A percentile compares a stretch with the other conserved stretches of the same genome.
These are phyloP conservation scores for Andrena chrysosceles DNA, from an alignment of 2,888 invertebrate species.

Conservation along the genomic window DNA sequence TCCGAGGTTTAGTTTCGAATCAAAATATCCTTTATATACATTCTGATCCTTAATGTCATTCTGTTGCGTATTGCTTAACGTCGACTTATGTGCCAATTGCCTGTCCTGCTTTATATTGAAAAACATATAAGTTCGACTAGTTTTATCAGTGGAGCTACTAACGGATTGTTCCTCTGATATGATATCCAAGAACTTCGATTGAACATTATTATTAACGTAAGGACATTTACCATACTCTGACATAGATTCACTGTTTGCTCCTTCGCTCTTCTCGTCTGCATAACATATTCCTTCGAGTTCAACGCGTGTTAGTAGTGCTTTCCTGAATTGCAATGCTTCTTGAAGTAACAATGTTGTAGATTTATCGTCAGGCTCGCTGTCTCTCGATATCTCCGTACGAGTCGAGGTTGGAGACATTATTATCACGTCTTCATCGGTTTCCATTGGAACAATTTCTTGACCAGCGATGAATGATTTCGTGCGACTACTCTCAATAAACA, in stretches of 20 bases:
- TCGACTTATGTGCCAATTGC: neutral
- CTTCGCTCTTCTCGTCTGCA: slow-evolving; percentile 18
- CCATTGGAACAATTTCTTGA: slow-evolving; percentile 37
- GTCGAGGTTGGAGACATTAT: slow-evolving; percentile 59
- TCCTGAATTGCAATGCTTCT: slow-evolving; percentile 73
- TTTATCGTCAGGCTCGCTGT: slow-evolving; percentile 70
- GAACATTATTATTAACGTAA: slow-evolving; percentile 58
- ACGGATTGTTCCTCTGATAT: slow-evolving; percentile 78
- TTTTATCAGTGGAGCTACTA: slow-evolving; percentile 69
- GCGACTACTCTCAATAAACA: neutral
- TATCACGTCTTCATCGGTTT: slow-evolving; percentile 59
- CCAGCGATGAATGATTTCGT: neutral
- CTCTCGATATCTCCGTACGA: slow-evolving; percentile 65
- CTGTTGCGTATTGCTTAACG: neutral
- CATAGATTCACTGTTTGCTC: neutral
- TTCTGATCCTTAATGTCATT: neutral
- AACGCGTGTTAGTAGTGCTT: slow-evolving; percentile 66
- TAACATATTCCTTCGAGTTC: slow-evolving; percentile 53
- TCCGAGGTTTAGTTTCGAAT: slow-evolving; percentile 21
- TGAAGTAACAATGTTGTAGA: slow-evolving; percentile 70
- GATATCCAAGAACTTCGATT: slow-evolving; percentile 74
- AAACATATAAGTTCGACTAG: slow-evolving; percentile 53
- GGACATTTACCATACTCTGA: neutral
- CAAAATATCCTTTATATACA: neutral
- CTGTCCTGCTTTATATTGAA: slow-evolving; percentile 53